These are phyloP conservation scores for Cnemophilus loriae DNA, from an alignment of 2,113 vertebrate genomes.

Conservation along the genomic window DNA sequence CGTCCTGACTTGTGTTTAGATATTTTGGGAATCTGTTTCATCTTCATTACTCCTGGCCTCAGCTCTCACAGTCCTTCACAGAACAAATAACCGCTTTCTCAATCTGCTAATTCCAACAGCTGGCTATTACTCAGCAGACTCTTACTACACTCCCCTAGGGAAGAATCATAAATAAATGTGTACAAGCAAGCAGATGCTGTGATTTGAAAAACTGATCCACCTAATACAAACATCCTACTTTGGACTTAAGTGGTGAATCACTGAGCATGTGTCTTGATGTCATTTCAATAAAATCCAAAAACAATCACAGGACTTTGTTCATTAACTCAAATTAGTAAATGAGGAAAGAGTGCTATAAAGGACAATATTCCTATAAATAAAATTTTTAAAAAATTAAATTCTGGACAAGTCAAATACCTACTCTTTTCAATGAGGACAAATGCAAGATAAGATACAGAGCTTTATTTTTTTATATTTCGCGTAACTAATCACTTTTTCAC, in stretches of 20 bases:
- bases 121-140: slow-evolving; percentile 66
- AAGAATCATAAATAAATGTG: slow-evolving; percentile 76
- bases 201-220: slow-evolving; percentile 71
- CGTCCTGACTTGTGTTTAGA: not conserved
- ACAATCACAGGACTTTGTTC: not conserved
- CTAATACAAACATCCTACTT: slow-evolving; percentile 66
- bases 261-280: slow-evolving; percentile 42
- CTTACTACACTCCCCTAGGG: slow-evolving; percentile 64
- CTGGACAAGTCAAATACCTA: not conserved
- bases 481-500: not conserved
- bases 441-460: not conserved
- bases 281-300: slow-evolving; percentile 62
- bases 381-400: not conserved
- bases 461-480: not conserved
- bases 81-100: slow-evolving; percentile 68
- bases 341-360: not conserved
- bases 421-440: not conserved
- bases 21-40: slow-evolving; percentile 29
- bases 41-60: slow-evolving; percentile 53
- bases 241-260: slow-evolving; percentile 55
- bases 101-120: slow-evolving; percentile 70
- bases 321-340: slow-evolving; percentile 25
- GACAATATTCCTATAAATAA: not conserved
- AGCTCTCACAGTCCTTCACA: slow-evolving; percentile 67
- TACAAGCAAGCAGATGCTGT: slow-evolving; percentile 78